Evolutionary conservation across 2,113 vertebrate genomes (phyloP).

Genomic region (Progne subis): DNA sequence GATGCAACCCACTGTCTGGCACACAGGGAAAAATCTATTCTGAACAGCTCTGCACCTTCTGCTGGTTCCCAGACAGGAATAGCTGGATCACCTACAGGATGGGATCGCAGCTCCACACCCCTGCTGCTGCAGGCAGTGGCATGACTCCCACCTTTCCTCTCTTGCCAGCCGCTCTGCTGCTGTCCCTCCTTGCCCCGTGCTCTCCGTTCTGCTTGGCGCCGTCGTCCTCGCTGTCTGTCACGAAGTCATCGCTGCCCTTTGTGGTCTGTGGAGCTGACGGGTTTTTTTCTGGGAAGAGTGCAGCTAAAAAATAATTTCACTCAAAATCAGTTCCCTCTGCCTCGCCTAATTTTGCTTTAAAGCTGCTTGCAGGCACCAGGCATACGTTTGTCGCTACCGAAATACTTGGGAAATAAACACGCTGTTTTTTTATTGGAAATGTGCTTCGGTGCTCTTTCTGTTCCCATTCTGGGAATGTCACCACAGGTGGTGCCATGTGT

Average conservation of each 20-base stretch:
- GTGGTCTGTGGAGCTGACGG: background rate
- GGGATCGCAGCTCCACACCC: background rate
- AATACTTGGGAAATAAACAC: background rate
- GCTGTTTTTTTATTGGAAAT: background rate
- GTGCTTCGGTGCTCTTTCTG: background rate
- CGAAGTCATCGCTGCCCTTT: background rate
- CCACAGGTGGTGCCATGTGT: background rate
- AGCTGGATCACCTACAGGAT: background rate
- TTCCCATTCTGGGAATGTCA: background rate
- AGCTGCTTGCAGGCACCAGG: background rate
- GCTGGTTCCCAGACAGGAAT: background rate
- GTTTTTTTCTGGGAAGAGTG: conserved; percentile 66
- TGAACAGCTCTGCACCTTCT: background rate
- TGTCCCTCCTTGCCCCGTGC: background rate
- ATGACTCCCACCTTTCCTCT: conserved; percentile 62
- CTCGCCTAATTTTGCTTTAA: background rate
- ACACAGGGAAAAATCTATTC: background rate
- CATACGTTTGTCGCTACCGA: accelerated
- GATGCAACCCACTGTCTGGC: background rate
- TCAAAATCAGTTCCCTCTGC: background rate
- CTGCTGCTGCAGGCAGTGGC: accelerated
- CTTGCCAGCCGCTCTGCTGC: background rate
- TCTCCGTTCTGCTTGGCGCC: background rate
- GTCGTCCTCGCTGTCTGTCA: background rate
- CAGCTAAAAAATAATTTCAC: conserved; percentile 36